Conservation (phyloP, 1,140 invertebrate species). For the Bilobella aurantiaca region DNA sequence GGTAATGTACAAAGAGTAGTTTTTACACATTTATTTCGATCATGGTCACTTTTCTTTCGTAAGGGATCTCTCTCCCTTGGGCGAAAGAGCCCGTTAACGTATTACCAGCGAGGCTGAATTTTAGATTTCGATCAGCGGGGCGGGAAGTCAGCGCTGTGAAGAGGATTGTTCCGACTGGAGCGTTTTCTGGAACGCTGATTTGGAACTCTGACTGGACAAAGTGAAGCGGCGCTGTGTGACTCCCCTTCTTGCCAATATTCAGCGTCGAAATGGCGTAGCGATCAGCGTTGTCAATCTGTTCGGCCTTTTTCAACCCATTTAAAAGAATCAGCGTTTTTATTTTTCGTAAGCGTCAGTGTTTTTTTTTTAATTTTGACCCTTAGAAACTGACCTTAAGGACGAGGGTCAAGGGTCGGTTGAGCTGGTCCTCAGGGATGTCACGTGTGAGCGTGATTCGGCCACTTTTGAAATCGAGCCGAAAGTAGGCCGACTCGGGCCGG, state of each 20-base stretch:
- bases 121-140: constrained; percentile 44
- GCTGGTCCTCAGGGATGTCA: constrained; percentile 50
- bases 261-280: constrained; percentile 73
- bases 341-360: not conserved
- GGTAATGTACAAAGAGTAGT: too few species aligned
- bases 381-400: constrained; percentile 51
- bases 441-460: constrained; percentile 51
- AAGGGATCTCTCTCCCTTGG: too few species aligned
- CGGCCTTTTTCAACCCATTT: constrained; percentile 49
- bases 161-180: constrained; percentile 59
- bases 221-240: constrained; percentile 44
- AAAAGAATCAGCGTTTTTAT: too few species aligned
- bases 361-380: not conserved
- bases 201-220: constrained; percentile 65
- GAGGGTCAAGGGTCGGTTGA: constrained; percentile 58
- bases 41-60: too few species aligned
- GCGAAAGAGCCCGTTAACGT: constrained; percentile 58
- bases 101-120: constrained; percentile 54
- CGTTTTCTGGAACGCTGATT: constrained; percentile 62
- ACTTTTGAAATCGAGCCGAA: constrained; percentile 50
- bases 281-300: constrained; percentile 76
- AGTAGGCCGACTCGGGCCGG: constrained; percentile 43
- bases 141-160: constrained; percentile 41
- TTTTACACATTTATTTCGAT: too few species aligned
- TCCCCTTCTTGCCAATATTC: constrained; percentile 50